Conservation (phyloP, 2,888 invertebrate species). For the Torymus tubicola region DNA sequence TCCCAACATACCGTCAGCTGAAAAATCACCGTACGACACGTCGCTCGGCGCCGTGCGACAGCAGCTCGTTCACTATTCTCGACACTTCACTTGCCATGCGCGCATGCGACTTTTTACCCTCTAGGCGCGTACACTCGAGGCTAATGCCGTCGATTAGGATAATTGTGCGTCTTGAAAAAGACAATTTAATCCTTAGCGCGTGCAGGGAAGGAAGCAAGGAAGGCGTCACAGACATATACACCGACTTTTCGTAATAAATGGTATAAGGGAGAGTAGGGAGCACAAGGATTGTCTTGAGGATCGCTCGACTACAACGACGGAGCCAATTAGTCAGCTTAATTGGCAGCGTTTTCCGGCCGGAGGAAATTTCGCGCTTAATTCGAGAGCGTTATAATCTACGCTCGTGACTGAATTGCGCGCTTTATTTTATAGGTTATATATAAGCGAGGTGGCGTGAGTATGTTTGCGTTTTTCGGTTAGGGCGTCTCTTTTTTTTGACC, state of each 20-base stretch:
- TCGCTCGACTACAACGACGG: constrained; percentile 7
- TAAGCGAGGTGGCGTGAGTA: too few species aligned
- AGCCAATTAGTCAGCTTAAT: constrained; percentile 46
- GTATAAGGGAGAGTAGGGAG: not conserved
- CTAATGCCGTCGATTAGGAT: constrained; percentile 36
- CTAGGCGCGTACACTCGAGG: not conserved
- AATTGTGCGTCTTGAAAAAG: constrained; percentile 5
- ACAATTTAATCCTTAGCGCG: too few species aligned
- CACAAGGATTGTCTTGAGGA: constrained; percentile 24
- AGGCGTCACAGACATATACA: not conserved
- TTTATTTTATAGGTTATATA: too few species aligned
- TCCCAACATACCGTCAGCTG: too few species aligned
- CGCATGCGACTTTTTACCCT: not conserved
- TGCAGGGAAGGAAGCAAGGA: too few species aligned
- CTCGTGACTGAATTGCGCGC: too few species aligned
- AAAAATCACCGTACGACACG: too few species aligned
- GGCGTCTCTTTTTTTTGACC: too few species aligned
- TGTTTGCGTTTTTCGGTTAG: too few species aligned
- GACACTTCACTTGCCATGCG: too few species aligned
- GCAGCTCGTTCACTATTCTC: too few species aligned
- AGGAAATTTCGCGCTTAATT: constrained; percentile 17
- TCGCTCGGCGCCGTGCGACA: too few species aligned
- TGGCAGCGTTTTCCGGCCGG: constrained; percentile 19
- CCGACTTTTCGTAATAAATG: constrained; percentile 18
- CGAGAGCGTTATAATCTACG: not conserved